Base-by-base conservation (phyloP, 2,113 vertebrate genomes). In the Shinisaurus crocodilurus region DNA sequence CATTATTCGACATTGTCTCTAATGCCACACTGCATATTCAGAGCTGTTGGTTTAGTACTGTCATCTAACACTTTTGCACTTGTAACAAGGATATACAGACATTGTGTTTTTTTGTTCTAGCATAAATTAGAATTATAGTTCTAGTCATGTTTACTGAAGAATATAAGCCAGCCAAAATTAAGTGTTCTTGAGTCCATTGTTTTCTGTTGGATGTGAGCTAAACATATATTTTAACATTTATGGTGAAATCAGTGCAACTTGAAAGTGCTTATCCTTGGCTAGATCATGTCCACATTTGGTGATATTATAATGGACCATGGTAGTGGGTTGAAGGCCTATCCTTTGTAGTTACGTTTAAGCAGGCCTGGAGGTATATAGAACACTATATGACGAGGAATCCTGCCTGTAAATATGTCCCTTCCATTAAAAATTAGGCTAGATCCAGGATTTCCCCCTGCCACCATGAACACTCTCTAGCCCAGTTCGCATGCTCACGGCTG, bases 1-100 rank as follows among this genome's bases (percentile, higher is more conserved):
- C 7, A 15, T 82, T 92, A 70, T 92, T 94, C 82, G 90, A 34
- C 43, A 92, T 82, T 87, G 89, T 48, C 82, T 95, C 81, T 85
- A 77, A 57, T 70, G 88, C 90, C 90, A 88, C 4, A 88, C 15
- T 92, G 6, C 81, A 15, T 90, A 57, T 88, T 93, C 54, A 90
- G 89, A 27, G 76, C n/a, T 88, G 50, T 91, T 0, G 0, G 74
- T 91, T 85, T 95, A 89, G 63, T 92, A n/a, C 34, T 83, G 70
- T 29, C 57, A 2, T 45, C 29, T 93, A 60, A 90, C 0, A 54
- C 10, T 76, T 72, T 60, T 94, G 84, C 20, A 18, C 54, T 93
- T 92, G 74, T 40, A 27, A 57, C 72, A 63, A 54, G 32, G 50
- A 90, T 32, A 54, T 48, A 48, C 60, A 77, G 72, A 77, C 16